Evolutionary conservation across 2,797 vertebrate genomes (phyloP).

Genomic region (Psittacula derbiana): DNA sequence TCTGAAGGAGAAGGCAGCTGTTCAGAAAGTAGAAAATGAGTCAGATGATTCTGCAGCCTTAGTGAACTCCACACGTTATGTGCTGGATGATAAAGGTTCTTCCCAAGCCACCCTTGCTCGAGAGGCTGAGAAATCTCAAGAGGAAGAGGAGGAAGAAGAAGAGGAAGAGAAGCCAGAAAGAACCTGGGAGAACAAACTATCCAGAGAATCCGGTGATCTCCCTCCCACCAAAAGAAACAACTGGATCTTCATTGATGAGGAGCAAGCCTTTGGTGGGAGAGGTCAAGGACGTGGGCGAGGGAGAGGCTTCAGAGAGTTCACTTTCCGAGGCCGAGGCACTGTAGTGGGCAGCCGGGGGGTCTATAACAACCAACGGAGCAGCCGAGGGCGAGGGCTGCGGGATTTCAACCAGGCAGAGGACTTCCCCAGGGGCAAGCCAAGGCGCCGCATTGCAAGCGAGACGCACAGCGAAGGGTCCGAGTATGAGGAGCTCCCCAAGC

Average conservation of each 20-base stretch:
- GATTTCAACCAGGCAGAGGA: conserved; percentile 88
- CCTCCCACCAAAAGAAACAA: conserved; percentile 89
- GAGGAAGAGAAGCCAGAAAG: conserved; percentile 79
- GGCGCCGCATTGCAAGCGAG: conserved; percentile 92
- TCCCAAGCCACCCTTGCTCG: conserved; percentile 43
- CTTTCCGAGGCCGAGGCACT: conserved; percentile 79
- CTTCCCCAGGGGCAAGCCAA: conserved; percentile 86
- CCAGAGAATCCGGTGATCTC: conserved; percentile 79
- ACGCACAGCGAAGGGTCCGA: conserved; percentile 95
- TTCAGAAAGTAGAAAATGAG: conserved; percentile 4
- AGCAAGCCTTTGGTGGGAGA: conserved; percentile 92
- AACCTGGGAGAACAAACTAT: conserved; percentile 80
- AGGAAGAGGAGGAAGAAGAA: conserved; percentile 77
- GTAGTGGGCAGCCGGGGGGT: conserved; percentile 63
- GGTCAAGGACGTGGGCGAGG: conserved; percentile 85
- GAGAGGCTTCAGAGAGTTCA: conserved; percentile 90
- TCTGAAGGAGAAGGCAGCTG: conserved; percentile 77
- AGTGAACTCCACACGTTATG: conserved; percentile 17
- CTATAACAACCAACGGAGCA: conserved; percentile 75
- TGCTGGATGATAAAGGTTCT: conserved; percentile 79
- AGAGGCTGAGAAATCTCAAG: conserved; percentile 78
- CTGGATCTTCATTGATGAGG: conserved; percentile 98
- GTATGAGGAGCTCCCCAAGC: conserved; percentile 96
- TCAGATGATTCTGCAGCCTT: conserved; percentile 54
- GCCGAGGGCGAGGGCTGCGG: conserved; percentile 82